Evolutionary conservation across 2,888 invertebrate species (phyloP), one percentile per base, ranked within the genome.

Genomic region (Drosophila emarginata): DNA sequence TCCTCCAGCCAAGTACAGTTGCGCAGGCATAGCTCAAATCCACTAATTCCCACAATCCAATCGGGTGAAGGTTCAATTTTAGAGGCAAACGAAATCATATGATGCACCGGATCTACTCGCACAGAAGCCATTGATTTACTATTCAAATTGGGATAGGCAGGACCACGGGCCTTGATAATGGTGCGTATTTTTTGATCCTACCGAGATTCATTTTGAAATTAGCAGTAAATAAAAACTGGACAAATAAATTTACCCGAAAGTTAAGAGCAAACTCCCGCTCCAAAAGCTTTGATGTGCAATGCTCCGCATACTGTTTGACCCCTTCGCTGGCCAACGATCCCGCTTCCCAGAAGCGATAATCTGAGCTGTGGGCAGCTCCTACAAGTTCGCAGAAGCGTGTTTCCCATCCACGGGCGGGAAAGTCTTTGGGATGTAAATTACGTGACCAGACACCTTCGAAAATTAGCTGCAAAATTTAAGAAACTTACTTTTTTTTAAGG

Each of bases 51-150:
- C 1, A 98, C 96, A 62, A 98, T 96, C 99, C 99, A 99, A 92
- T 99, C 99, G 0, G 99, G 99, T 0, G 98, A 98, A 0, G 99
- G 99, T 58, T 97, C 97, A 67, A 99, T 94, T 95, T 98, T 99
- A 1, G 98, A 96, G 0, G 98, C 97, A 26, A 99, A 93, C 0
- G 99, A 99, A 84, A 99, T 94, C 65, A 99, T 93, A 90, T 99
- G 99, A 90, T 99, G 96, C 63, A 95, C 94, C 53, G 95, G 95
- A 92, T 99, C 98, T 1, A 97, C 98, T 59, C 98, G 94, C 91
- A 98, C 97, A 12, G 96, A 95, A 64, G 94, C 98, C 91, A 94
- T 96, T 61, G 94, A 97, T 93, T 94, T 96, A 0, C 96, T 96
- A 57, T 95, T 97, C 3, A 97, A 95, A 79, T 96, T 96, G 0